Percentiles rank a stretch among this genome's conserved stretches.
Conservation (phyloP, 1,140 invertebrate species). For the Drosophila murphyi region DNA sequence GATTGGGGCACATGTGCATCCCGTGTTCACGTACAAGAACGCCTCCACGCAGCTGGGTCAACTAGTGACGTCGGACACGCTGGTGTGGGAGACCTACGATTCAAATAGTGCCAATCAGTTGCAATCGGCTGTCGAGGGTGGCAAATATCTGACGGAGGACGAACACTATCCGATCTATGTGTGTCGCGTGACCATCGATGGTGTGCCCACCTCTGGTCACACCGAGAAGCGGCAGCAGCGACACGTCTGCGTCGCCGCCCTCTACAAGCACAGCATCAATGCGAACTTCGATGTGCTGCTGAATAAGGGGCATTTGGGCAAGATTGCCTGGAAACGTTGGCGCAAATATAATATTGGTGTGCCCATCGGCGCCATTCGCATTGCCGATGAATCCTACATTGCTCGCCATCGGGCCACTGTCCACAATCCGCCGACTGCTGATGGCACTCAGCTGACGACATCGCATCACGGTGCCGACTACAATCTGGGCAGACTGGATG, state of each 20-base stretch:
- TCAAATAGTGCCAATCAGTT: slow-evolving; percentile 84
- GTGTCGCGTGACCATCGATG: slow-evolving; percentile 89
- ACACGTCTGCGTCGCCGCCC: slow-evolving; percentile 88
- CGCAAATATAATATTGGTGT: slow-evolving; percentile 87
- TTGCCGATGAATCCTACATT: slow-evolving; percentile 85
- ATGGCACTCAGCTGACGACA: slow-evolving; percentile 20
- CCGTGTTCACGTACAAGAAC: slow-evolving; percentile 72
- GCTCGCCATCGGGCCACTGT: slow-evolving; percentile 84
- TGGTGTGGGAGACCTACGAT: slow-evolving; percentile 86
- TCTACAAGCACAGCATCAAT: slow-evolving; percentile 87
- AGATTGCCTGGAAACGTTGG: slow-evolving; percentile 90
- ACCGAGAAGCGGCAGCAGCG: slow-evolving; percentile 86
- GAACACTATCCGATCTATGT: slow-evolving; percentile 88
- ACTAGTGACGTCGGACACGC: slow-evolving; percentile 86
- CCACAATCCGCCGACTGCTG: slow-evolving; percentile 41
- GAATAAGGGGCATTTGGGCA: slow-evolving; percentile 90
- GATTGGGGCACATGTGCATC: slow-evolving; percentile 47
- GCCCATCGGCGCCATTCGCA: slow-evolving; percentile 88
- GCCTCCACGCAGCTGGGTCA: slow-evolving; percentile 78
- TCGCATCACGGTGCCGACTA: slow-evolving; percentile 83
- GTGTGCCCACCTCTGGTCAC: slow-evolving; percentile 89
- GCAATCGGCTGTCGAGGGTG: slow-evolving; percentile 86
- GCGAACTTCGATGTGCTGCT: slow-evolving; percentile 90
- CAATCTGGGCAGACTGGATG: slow-evolving; percentile 88
- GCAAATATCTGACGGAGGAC: slow-evolving; percentile 84